Evolutionary conservation across 2,797 vertebrate species (phyloP).

Genomic region (Cottoperca gobio): DNA sequence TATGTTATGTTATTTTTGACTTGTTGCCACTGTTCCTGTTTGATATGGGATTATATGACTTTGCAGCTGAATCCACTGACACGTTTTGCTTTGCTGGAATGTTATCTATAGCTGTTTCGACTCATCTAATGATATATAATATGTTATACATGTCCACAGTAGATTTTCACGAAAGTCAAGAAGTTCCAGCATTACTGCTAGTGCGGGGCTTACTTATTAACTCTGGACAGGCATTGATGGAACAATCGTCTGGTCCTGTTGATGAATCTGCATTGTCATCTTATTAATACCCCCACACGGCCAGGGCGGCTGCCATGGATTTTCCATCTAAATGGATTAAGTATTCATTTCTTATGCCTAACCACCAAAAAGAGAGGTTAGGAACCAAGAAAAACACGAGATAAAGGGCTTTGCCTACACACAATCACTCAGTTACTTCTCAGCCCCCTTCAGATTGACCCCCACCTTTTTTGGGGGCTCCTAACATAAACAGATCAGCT

Average conservation of each 20-base stretch:
- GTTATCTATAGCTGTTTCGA: constrained; percentile 15
- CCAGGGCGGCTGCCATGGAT: constrained; percentile 72
- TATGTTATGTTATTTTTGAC: too few species aligned
- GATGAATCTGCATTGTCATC: constrained; percentile 83
- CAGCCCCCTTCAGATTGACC: constrained; percentile 39
- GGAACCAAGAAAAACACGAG: constrained; percentile 55
- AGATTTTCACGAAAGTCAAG: constrained; percentile 57
- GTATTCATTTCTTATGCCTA: constrained; percentile 79
- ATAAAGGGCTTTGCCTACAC: constrained; percentile 68
- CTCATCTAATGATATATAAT: constrained; percentile 56
- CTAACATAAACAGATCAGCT: constrained; percentile 46
- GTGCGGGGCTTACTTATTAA: constrained; percentile 68
- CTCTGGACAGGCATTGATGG: constrained; percentile 70
- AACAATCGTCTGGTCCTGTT: constrained; percentile 71
- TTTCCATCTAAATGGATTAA: constrained; percentile 85
- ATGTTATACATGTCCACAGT: constrained; percentile 66
- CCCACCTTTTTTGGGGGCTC: constrained; percentile 10
- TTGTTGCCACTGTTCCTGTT: constrained; percentile 25
- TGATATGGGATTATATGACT: constrained; percentile 3
- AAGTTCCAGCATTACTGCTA: constrained; percentile 47
- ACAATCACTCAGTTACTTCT: constrained; percentile 60
- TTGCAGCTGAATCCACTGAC: constrained; percentile 39
- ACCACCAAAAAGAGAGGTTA: constrained; percentile 69
- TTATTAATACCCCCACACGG: constrained; percentile 79
- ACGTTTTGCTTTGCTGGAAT: constrained; percentile 28